Evolutionary conservation across 2,113 vertebrate genomes (phyloP), one percentile per base, ranked within the genome.

Genomic region (Larimichthys crocea): DNA sequence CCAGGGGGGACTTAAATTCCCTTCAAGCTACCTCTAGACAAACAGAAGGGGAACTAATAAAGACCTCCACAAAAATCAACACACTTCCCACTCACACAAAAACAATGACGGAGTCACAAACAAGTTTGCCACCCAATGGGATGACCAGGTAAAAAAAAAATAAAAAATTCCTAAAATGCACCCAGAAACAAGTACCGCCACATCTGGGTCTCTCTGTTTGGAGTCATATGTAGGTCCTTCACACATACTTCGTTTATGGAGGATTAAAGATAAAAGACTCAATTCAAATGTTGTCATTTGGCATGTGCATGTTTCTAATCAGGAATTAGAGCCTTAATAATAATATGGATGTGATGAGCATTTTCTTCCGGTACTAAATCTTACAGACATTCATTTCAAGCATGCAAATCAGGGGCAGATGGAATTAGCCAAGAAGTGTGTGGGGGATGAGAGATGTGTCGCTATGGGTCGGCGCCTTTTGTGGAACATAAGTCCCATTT

Each of bases 401-500:
- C 83, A 80, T 90, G 87, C 85, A 92, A 94, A 94, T 93, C 86
- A 84, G 85, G 84, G 87, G 86, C 92, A 93, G 93, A 94, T 91
- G 90, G 90, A 93, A 93, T 94, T 91, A 90, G 78, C 86, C 71
- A 57, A 78, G 83, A 81, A 83, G 82, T 70, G 83, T 65, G 87
- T 70, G 77, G 83, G 80, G 87, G 88, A 88, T 85, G 88, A 89
- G 70, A 84, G 89, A 87, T 67, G 82, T 88, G 90, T 93, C 85
- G 79, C 83, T 44, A 83, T 86, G 91, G 91, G 90, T 94, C 89
- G 74, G 88, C 14, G 73, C 76, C 88, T 92, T 93, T 93, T 92
- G 91, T 94, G 85, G 82, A 94, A 86, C 92, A 92, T 91, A 94
- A 94, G 89, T 92, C 91, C 82, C 90, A 88, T 95, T 95, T 95